Evolutionary conservation across 2,113 vertebrate species (phyloP).

Genomic region (Harpagus bidentatus): DNA sequence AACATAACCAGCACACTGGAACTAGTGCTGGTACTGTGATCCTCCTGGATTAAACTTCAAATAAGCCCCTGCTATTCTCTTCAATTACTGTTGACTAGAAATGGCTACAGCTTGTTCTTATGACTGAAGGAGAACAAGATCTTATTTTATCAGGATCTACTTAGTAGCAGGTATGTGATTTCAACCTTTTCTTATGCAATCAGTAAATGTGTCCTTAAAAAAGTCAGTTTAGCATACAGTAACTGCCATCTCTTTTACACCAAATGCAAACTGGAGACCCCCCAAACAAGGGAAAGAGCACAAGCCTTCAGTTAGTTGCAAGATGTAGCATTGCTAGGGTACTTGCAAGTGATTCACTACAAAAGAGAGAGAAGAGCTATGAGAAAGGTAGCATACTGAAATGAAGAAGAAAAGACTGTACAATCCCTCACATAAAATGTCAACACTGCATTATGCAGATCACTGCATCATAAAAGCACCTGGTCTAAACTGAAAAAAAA

Average conservation of each 20-base stretch:
- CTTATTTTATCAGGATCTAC: background rate
- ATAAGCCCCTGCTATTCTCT: background rate
- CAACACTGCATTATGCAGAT: background rate
- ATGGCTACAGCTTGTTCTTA: background rate
- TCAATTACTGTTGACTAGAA: slow-evolving; percentile 7
- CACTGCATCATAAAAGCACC: background rate
- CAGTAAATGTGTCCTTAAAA: background rate
- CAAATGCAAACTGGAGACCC: background rate
- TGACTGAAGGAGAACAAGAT: background rate
- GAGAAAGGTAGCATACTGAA: background rate
- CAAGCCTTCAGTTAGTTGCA: background rate
- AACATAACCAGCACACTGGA: slow-evolving; percentile 18
- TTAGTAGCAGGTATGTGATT: background rate
- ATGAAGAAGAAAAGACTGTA: background rate
- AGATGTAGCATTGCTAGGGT: background rate
- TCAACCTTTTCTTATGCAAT: background rate
- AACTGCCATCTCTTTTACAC: background rate
- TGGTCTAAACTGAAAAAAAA: background rate
- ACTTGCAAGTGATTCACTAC: background rate
- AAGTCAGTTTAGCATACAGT: background rate
- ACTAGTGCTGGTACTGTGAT: slow-evolving; percentile 4
- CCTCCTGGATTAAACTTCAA: slow-evolving; percentile 40
- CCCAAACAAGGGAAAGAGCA: background rate
- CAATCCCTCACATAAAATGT: background rate
- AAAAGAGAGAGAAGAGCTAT: background rate